Percentiles rank a stretch among this genome's conserved stretches.
These are phyloP conservation scores for pig (Sus scrofa) DNA, from an alignment of 2,113 vertebrate species.

Conservation along the genomic window T2T-Sscrofa CM000814.6:74297001-74297500, in stretches of 20 bases:
- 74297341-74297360: background rate
- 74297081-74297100: no score
- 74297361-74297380: background rate
- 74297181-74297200: no score
- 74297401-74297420: background rate
- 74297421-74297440: background rate
- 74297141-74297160: no score
- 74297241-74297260: background rate
- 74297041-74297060: no score
- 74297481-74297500: no score
- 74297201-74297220: background rate
- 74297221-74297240: background rate
- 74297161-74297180: no score
- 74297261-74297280: background rate
- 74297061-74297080: no score
- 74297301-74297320: background rate
- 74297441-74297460: background rate
- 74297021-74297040: no score
- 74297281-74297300: background rate
- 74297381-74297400: background rate
- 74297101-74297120: no score
- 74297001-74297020: no score
- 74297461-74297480: conserved; percentile 14
- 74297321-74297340: background rate
- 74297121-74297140: no score